Evolutionary conservation across 2,888 invertebrate species (phyloP).

Genomic region (Euzetes globulus): DNA sequence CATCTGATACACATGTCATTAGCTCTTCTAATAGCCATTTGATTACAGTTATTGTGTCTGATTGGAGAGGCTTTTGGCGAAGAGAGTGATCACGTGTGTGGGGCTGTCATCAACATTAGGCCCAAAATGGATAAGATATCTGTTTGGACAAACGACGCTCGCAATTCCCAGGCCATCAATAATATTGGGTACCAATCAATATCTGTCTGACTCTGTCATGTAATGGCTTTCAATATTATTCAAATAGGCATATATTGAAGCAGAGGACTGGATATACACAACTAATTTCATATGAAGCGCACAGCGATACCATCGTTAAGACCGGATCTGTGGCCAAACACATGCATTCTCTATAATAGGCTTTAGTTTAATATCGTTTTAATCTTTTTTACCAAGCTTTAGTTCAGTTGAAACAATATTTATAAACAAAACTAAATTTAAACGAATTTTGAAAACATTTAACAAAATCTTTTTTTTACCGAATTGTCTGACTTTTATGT

Average conservation of each 20-base stretch:
- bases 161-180: not conserved
- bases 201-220: not conserved
- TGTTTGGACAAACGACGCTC: slow-evolving; percentile 64
- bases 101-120: slow-evolving; percentile 91
- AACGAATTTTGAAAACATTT: not conserved
- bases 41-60: slow-evolving; percentile 61
- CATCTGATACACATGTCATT: not conserved
- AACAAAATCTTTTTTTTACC: not conserved
- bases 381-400: not conserved
- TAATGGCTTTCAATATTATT: not conserved
- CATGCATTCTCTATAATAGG: not conserved
- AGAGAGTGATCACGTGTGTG: slow-evolving; percentile 85
- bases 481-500: no score
- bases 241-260: not conserved
- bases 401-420: not conserved
- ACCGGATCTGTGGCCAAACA: slow-evolving; percentile 34
- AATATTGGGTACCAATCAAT: not conserved
- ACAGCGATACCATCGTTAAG: slow-evolving; percentile 34
- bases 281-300: slow-evolving; percentile 26
- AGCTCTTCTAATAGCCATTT: not conserved
- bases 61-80: slow-evolving; percentile 95
- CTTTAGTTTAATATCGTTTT: not conserved
- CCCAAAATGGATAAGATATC: slow-evolving; percentile 86
- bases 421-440: not conserved
- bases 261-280: not conserved